Evolutionary conservation across 2,888 invertebrate species (phyloP), one percentile per base, ranked within the genome.

Genomic region (Amiota mariae): DNA sequence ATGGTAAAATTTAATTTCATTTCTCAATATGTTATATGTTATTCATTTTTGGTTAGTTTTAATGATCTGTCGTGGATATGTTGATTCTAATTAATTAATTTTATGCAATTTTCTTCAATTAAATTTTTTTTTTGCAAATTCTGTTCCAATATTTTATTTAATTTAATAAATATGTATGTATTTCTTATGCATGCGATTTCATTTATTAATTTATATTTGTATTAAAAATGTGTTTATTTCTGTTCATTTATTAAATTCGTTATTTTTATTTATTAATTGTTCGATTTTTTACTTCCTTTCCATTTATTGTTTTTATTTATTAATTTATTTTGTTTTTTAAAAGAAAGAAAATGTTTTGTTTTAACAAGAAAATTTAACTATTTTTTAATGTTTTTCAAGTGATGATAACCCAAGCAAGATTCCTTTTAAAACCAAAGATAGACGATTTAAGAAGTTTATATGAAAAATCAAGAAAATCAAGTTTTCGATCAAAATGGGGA

Each of bases 11-110:
- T 36, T 80, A 78, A 73, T 76, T 73, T 59, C 66, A 49, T 76
- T 75, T 77, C 24, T 70, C 47, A 68, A 71, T 78, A 71, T 74
- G 64, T 72, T 72, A n/a, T n/a, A n/a, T n/a, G 4, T 72, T 72
- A 70, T 75, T 73, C 72, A 72, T 61, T 59, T n/a, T n/a, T n/a
- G n/a, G n/a, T n/a, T n/a, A n/a, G n/a, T n/a, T n/a, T 15, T 20
- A 20, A 2, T 36, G 3, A 36, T 36, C 36, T 36, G 15, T 70
- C 49, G 6, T 71, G 24, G 71, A 71, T 71, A 71, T 71, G 71
- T 71, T 13, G n/a, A 61, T 61, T 71, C 59, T 61, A 72, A 66
- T n/a, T n/a, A 47, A 57, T 48, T 64, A 54, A 57, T 47, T 24
- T 56, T 66, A n/a, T 54, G 54, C 24, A 59, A 15, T 54, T 36